phyloP scores from a whole-genome alignment of 2,888 invertebrate species.

The Sussaba pulchella region DNA sequence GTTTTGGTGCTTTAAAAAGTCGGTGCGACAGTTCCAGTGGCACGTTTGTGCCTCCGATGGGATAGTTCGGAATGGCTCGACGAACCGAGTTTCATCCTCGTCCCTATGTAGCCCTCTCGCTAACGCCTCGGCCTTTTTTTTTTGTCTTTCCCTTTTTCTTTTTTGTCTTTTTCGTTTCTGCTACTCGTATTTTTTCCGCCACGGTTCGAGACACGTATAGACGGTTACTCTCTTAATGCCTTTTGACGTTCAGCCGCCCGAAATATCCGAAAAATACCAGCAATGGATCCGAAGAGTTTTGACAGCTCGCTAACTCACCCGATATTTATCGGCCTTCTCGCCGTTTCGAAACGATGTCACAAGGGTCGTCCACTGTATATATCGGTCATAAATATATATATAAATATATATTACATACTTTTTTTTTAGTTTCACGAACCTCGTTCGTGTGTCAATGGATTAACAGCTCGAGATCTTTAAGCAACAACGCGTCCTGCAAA shows the following conservation, averaged over 20 bases:
- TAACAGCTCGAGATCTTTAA: not conserved
- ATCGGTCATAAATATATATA: not conserved
- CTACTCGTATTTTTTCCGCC: constrained; percentile 23
- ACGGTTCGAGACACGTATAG: constrained; percentile 32
- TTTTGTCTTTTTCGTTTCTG: constrained; percentile 2
- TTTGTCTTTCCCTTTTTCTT: not conserved
- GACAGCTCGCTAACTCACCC: constrained; percentile 77
- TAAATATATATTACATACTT: too few relatives aligned
- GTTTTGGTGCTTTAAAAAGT: constrained; percentile 58
- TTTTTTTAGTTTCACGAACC: not conserved
- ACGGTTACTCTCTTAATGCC: constrained; percentile 56
- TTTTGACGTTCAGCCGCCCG: constrained; percentile 59
- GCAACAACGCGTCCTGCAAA: too few relatives aligned
- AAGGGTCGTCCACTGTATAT: not conserved
- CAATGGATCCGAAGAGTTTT: constrained; percentile 70
- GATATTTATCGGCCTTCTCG: constrained; percentile 73
- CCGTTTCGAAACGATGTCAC: not conserved
- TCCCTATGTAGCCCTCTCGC: not conserved
- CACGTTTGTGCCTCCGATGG: constrained; percentile 31
- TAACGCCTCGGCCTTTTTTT: constrained; percentile 13
- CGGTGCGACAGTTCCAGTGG: constrained; percentile 24
- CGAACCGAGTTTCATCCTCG: constrained; percentile 42
- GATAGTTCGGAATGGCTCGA: constrained; percentile 29
- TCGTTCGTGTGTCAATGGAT: too few relatives aligned
- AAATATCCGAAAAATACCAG: constrained; percentile 21